Percentiles rank a stretch among this genome's conserved stretches.
These are phyloP conservation scores for Xenopus petersii DNA, from an alignment of 2,797 vertebrate genomes.

Conservation along the genomic window DNA sequence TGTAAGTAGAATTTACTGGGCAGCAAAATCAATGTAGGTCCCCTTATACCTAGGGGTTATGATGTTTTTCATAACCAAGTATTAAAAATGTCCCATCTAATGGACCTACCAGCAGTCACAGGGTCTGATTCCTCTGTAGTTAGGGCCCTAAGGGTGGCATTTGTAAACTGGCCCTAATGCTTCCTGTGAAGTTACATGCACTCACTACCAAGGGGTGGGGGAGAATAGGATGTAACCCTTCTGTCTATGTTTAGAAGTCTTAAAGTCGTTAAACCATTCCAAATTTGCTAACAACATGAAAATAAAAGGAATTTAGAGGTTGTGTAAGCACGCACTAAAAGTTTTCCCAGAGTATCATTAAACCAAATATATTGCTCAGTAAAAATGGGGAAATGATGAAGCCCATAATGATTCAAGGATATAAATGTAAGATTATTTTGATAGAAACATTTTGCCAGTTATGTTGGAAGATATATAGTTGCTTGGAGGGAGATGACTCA, in stretches of 20 bases:
- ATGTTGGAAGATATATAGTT: conserved; percentile 69
- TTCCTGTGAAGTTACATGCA: no score
- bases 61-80: no score
- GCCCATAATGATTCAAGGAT: conserved; percentile 57
- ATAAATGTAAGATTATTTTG: conserved; percentile 60
- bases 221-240: no score
- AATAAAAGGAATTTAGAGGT: conserved; percentile 20
- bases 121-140: no score
- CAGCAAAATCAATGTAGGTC: no score
- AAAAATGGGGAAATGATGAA: conserved; percentile 45
- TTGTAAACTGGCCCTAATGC: no score
- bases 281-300: conserved; percentile 14
- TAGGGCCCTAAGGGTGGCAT: no score
- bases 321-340: conserved; percentile 3
- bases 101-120: no score
- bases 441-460: conserved; percentile 62
- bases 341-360: conserved; percentile 40
- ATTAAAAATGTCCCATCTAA: no score
- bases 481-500: conserved; percentile 74
- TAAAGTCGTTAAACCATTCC: neutral
- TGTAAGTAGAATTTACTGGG: no score
- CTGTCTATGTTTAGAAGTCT: neutral
- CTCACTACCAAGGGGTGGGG: no score
- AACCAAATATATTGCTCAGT: conserved; percentile 33
- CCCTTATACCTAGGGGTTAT: no score